Conservation (phyloP, 2,888 invertebrate species). For the Cacoxenus indagator region DNA sequence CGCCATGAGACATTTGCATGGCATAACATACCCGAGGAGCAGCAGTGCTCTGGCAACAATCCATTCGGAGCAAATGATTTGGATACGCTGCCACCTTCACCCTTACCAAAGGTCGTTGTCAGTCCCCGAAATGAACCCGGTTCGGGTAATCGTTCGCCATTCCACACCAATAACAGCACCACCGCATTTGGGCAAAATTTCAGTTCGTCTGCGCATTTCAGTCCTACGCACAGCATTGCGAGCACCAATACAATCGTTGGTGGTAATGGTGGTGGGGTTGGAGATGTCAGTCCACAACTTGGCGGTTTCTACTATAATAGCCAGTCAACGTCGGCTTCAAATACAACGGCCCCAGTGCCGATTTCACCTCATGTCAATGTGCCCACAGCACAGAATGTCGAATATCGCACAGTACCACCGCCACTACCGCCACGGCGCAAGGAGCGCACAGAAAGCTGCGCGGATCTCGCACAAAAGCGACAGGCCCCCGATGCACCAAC, state of each 20-base stretch:
- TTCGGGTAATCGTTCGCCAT: conserved; percentile 65
- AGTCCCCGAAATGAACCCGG: conserved; percentile 64
- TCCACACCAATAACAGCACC: conserved; percentile 53
- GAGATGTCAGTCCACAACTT: conserved; percentile 52
- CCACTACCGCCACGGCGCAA: conserved; percentile 68
- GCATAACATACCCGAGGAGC: conserved; percentile 16
- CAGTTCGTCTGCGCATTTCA: conserved; percentile 49
- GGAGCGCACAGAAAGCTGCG: conserved; percentile 66
- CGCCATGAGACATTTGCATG: conserved; percentile 3
- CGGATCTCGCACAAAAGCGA: conserved; percentile 70
- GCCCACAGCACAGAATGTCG: conserved; percentile 60
- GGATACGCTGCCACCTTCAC: conserved; percentile 55
- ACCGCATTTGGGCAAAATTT: conserved; percentile 28
- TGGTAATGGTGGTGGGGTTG: conserved; percentile 28
- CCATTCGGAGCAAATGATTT: conserved; percentile 8
- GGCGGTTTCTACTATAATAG: conserved; percentile 52
- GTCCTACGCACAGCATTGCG: conserved; percentile 57
- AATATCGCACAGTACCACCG: conserved; percentile 67
- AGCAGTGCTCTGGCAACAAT: conserved; percentile 26
- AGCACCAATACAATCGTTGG: conserved; percentile 47
- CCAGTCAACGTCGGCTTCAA: neutral
- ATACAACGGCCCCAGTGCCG: conserved; percentile 60
- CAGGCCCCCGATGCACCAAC: conserved; percentile 79
- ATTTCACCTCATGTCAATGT: conserved; percentile 71
- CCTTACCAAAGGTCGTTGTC: conserved; percentile 57